A percentile compares a stretch with the other conserved stretches of the same genome.
phyloP scores from a whole-genome alignment of 2,113 vertebrate species.

The Anolis carolinensis region DNA sequence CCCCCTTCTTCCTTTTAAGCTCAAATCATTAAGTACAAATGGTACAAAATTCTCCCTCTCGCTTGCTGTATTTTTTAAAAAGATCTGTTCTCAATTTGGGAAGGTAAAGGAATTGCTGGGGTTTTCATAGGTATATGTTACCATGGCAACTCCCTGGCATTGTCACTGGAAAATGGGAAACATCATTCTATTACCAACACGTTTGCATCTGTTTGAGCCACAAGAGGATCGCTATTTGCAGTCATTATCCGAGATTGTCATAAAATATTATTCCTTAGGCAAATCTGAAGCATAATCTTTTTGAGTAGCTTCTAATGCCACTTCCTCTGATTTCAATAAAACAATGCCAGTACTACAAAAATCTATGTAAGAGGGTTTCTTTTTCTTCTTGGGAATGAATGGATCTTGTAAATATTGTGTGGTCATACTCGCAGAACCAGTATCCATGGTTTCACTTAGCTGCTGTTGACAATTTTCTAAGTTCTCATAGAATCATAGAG shows the following conservation, averaged over 20 bases:
- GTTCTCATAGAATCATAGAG: too few relatives aligned
- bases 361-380: background rate
- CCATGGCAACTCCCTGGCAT: background rate
- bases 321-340: background rate
- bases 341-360: background rate
- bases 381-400: background rate
- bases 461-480: too few relatives aligned
- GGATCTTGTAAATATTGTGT: background rate
- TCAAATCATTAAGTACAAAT: background rate
- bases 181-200: background rate
- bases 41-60: background rate
- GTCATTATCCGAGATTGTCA: background rate
- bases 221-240: constrained; percentile 15
- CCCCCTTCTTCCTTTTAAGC: background rate
- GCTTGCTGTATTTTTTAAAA: background rate
- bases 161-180: constrained; percentile 18
- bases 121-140: constrained; percentile 6
- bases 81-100: background rate
- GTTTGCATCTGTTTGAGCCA: constrained; percentile 1
- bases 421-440: too few relatives aligned
- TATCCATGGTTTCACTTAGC: too few relatives aligned
- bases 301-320: background rate
- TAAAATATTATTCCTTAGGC: constrained; percentile 6
- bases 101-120: background rate
- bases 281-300: background rate